Evolutionary conservation across 2,113 vertebrate species (phyloP).

Genomic region (Notothenia rossii): DNA sequence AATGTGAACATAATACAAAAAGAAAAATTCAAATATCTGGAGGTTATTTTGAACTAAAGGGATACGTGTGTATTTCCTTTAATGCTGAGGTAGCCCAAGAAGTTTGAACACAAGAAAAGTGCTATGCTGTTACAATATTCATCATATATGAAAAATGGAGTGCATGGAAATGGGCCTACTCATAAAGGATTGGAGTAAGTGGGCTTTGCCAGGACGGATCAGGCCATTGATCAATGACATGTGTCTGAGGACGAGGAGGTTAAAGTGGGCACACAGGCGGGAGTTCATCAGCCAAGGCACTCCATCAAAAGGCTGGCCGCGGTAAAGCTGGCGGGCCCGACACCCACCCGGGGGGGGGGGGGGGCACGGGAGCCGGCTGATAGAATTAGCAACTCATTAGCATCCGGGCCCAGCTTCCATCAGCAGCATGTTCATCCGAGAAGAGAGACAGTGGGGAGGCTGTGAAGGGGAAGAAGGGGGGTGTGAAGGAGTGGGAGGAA

Average conservation of each 20-base stretch:
- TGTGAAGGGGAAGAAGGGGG: constrained; percentile 3
- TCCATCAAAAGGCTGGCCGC: constrained; percentile 65
- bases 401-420: constrained; percentile 65
- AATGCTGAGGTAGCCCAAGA: background rate
- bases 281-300: constrained; percentile 63
- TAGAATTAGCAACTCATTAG: constrained; percentile 81
- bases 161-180: constrained; percentile 8
- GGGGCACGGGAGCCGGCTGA: constrained; percentile 58
- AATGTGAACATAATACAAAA: background rate
- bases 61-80: background rate
- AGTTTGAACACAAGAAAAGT: background rate
- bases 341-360: constrained; percentile 32
- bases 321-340: constrained; percentile 50
- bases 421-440: constrained; percentile 56
- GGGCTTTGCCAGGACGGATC: constrained; percentile 38
- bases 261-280: constrained; percentile 56
- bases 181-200: constrained; percentile 29
- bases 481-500: background rate
- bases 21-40: background rate
- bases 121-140: constrained; percentile 13
- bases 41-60: background rate
- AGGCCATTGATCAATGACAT: constrained; percentile 59
- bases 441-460: constrained; percentile 38
- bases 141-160: constrained; percentile 27
- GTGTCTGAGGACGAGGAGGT: constrained; percentile 59